Evolutionary conservation across 2,888 invertebrate genomes (phyloP), one percentile per base, ranked within the genome.

Genomic region (Steinernema scapterisci): DNA sequence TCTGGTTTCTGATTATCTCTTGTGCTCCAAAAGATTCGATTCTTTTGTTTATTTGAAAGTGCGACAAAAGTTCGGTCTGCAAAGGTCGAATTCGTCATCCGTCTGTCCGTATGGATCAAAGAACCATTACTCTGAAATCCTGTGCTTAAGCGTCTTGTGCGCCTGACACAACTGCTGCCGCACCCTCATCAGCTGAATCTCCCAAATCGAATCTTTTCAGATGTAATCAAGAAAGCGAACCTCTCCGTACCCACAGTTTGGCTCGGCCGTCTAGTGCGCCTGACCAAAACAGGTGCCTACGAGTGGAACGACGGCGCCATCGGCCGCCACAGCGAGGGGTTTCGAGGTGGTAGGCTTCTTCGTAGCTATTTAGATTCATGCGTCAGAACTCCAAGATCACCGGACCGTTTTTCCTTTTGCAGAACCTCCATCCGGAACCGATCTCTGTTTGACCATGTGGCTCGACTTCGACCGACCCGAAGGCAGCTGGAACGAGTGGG

Each of bases 401-500:
- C 21, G 0, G 3, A 1, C 51, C 56, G 21, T 19, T 44, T 11
- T n/a, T 23, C 25, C 21, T 23, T 48, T 70, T 74, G 31, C 72
- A 74, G 74, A 56, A 25, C 74, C 74, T 13, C 74, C 74, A 21
- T 63, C 74, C 43, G 74, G 74, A 2, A 56, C 46, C 73, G 71
- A 75, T 46, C 71, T 31, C 70, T 75, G 75, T 43, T 43, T 75
- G n/a, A 72, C 75, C 48, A 72, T 75, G 52, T 75, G 75, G 75
- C 63, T 70, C 45, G 75, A 75, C 71, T 75, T 56, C 71, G 75
- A 75, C 52, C 45, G 73, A 13, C 72, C 72, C 38, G 75, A 75
- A 25, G 72, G 75, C 48, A 52, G 52, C 38, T 75, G 75, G 75
- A 51, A 72, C 70, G 75, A 75, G 52, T 75, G 75, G 75, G 75